Evolutionary conservation across 2,797 vertebrate species (phyloP).

Genomic region (Tachyglossus aculeatus): DNA sequence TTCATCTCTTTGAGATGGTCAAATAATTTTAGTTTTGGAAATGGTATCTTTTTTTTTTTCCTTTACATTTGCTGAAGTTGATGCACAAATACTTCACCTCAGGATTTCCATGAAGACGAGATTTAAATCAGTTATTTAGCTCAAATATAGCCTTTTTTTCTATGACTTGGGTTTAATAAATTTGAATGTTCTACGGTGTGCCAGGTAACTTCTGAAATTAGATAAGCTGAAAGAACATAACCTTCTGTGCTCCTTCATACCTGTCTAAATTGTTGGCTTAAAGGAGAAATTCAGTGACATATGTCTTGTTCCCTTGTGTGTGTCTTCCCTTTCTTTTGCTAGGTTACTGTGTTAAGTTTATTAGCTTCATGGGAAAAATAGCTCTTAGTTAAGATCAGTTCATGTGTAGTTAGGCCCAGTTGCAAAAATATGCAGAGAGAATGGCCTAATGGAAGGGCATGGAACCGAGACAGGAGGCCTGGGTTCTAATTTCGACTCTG

Average conservation of each 20-base stretch:
- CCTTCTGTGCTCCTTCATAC: background rate
- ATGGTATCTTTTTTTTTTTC: slow-evolving; percentile 23
- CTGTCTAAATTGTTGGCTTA: background rate
- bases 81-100: background rate
- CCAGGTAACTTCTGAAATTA: background rate
- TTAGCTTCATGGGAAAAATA: background rate
- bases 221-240: background rate
- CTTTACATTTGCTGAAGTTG: slow-evolving; percentile 37
- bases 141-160: too few species aligned
- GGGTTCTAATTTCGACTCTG: too few species aligned
- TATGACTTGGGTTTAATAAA: too few species aligned
- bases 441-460: too few species aligned
- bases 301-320: background rate
- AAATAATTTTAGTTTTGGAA: background rate
- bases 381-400: background rate
- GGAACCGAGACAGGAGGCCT: too few species aligned
- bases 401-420: too few species aligned
- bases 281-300: background rate
- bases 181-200: too few species aligned
- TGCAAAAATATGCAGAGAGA: too few species aligned
- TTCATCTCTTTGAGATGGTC: too few species aligned
- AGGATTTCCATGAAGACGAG: too few species aligned
- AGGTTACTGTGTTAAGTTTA: background rate
- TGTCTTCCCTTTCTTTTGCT: background rate
- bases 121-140: too few species aligned